phyloP scores from a whole-genome alignment of 2,113 vertebrate species.

The Pachypanchax playfairii region DNA sequence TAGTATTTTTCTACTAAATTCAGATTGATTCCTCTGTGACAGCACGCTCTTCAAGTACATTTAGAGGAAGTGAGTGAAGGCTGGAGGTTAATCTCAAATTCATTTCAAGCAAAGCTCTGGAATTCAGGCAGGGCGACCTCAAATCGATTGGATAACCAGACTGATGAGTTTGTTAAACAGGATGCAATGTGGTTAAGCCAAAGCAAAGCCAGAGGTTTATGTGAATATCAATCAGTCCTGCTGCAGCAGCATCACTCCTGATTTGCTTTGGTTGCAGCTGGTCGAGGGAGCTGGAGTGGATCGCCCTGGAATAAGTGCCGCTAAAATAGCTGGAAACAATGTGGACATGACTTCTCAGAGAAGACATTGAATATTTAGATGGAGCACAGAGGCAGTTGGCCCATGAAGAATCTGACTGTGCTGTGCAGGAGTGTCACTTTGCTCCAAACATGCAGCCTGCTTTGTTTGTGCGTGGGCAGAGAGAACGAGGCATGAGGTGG shows the following conservation, averaged over 20 bases:
- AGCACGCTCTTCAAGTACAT: no score
- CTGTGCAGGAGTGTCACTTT: constrained; percentile 16
- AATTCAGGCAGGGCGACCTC: constrained; percentile 8
- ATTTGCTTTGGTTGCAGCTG: constrained; percentile 28
- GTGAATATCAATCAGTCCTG: constrained; percentile 41
- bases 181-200: constrained; percentile 18
- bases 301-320: not conserved
- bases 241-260: not conserved
- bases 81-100: constrained; percentile 15
- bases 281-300: constrained; percentile 12
- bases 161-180: constrained; percentile 10
- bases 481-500: not conserved
- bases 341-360: not conserved
- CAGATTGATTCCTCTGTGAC: no score
- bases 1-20: no score
- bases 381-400: constrained; percentile 29
- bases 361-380: constrained; percentile 40
- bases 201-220: not conserved
- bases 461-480: constrained; percentile 19
- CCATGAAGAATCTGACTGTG: constrained; percentile 12
- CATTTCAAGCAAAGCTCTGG: not conserved
- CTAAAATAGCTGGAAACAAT: not conserved
- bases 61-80: not conserved
- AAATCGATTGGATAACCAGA: not conserved
- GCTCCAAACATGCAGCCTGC: constrained; percentile 12